phyloP scores from a whole-genome alignment of 2,113 vertebrate species.

The Rhinopithecus roxellana region DNA sequence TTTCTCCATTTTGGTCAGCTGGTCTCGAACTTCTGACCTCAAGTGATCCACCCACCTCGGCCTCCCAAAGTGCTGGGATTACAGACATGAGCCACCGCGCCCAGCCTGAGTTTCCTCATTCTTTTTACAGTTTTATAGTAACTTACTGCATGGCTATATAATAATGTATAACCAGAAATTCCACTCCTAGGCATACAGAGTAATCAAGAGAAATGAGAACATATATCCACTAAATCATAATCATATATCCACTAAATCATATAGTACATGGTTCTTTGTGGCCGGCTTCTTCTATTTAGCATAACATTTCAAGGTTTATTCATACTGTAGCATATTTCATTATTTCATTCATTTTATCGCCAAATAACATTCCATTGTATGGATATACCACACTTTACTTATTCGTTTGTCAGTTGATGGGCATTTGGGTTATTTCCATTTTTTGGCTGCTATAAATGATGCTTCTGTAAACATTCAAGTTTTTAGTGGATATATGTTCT shows the following conservation, averaged over 20 bases:
- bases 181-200: no score
- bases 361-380: neutral
- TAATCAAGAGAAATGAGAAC: no score
- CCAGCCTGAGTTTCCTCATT: neutral
- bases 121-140: neutral
- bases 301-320: neutral
- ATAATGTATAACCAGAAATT: neutral
- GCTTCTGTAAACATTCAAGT: neutral
- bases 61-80: no score
- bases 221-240: no score
- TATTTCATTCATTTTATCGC: neutral
- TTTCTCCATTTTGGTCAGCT: no score
- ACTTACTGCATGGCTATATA: neutral
- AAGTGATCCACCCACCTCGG: no score
- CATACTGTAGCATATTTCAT: neutral
- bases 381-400: neutral
- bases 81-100: no score
- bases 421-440: neutral
- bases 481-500: neutral
- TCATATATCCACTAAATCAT: no score
- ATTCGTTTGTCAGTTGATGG: neutral
- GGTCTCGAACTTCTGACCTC: no score
- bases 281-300: neutral
- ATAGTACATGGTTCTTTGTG: neutral
- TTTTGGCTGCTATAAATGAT: neutral